Conservation (phyloP, 2,797 vertebrate species). For the Taeniopygia guttata region DNA sequence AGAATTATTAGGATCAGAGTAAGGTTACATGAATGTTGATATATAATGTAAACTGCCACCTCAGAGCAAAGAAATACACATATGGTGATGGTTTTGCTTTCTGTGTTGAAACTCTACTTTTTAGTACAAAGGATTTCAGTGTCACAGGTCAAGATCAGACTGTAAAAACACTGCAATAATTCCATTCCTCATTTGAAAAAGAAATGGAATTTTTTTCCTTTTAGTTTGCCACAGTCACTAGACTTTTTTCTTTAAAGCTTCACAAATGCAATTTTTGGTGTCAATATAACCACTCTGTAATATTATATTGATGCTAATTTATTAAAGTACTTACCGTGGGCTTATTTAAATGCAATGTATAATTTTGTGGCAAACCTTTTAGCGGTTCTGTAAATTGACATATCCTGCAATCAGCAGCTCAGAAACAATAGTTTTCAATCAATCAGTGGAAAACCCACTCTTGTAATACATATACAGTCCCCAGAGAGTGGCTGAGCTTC, state of each 20-base stretch:
- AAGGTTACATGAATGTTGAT: background rate
- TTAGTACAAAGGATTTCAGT: background rate
- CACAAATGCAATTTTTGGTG: slow-evolving; percentile 54
- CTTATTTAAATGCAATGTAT: slow-evolving; percentile 64
- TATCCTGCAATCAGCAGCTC: slow-evolving; percentile 51
- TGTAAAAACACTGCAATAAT: background rate
- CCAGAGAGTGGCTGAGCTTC: slow-evolving; percentile 41
- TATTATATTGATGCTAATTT: slow-evolving; percentile 67
- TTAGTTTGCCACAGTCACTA: background rate
- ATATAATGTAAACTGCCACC: background rate
- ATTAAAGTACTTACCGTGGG: slow-evolving; percentile 59
- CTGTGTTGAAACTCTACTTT: background rate
- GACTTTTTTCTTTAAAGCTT: slow-evolving; percentile 43
- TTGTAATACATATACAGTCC: background rate
- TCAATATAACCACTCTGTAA: slow-evolving; percentile 59
- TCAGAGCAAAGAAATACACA: background rate
- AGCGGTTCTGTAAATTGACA: slow-evolving; percentile 56
- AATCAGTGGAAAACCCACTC: slow-evolving; percentile 13
- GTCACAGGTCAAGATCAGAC: background rate
- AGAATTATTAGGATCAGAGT: background rate
- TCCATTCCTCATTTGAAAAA: slow-evolving; percentile 3
- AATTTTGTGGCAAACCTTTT: slow-evolving; percentile 70
- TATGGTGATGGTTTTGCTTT: background rate
- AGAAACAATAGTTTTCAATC: slow-evolving; percentile 71
- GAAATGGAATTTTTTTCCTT: slow-evolving; percentile 37